These are phyloP conservation scores for Bugula neritina DNA, from an alignment of 2,888 invertebrate genomes.

Conservation along the genomic window DNA sequence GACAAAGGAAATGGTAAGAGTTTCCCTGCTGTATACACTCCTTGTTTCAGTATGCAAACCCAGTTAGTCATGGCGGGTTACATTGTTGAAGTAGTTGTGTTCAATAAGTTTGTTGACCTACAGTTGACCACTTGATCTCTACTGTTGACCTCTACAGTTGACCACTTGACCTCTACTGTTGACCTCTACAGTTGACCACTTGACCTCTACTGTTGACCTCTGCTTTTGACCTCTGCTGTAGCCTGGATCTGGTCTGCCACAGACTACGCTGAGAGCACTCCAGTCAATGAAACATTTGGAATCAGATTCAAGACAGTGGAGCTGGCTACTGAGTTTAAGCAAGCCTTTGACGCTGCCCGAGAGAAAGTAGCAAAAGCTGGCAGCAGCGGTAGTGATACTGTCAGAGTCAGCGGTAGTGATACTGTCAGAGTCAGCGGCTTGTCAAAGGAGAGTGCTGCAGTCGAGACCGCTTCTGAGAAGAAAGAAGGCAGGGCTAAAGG, in stretches of 20 bases:
- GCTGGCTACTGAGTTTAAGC: conserved; percentile 66
- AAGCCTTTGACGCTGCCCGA: conserved; percentile 58
- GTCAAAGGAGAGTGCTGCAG: background rate
- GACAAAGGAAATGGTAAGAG: conserved; percentile 54
- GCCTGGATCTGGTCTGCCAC: conserved; percentile 55
- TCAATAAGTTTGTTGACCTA: too few relatives aligned
- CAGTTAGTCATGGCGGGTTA: background rate
- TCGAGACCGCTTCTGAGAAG: background rate
- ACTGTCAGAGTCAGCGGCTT: too few relatives aligned
- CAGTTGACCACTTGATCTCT: too few relatives aligned
- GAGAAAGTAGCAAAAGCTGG: background rate
- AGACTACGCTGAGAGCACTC: conserved; percentile 76
- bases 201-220: too few relatives aligned
- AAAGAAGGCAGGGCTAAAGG: background rate
- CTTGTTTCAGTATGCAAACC: background rate
- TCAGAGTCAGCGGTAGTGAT: too few relatives aligned
- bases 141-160: too few relatives aligned
- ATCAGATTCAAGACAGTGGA: conserved; percentile 74
- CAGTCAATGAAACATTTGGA: conserved; percentile 68
- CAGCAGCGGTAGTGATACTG: too few relatives aligned
- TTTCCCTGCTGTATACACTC: background rate
- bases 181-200: too few relatives aligned
- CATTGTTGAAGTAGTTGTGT: too few relatives aligned
- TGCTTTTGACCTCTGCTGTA: too few relatives aligned
- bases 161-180: too few relatives aligned